Base-by-base conservation (phyloP, 2,888 invertebrate genomes). In the Anoncus sp. region DNA sequence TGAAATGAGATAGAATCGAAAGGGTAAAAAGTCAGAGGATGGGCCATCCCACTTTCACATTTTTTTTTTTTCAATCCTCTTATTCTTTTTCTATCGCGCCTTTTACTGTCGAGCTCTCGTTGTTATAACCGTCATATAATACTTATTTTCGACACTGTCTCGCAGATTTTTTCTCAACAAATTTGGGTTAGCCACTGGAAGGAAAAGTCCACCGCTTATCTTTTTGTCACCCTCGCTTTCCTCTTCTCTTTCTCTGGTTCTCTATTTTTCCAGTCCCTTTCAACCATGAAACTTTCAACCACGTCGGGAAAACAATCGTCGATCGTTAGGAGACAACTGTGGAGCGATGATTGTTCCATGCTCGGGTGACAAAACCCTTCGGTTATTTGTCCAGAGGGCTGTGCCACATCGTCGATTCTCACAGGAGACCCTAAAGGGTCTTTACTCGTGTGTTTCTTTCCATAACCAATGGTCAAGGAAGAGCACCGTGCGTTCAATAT, bases 241-340 rank as follows among this genome's bases (percentile, higher is more conserved):
- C 20, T 20, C n/a, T n/a, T 49, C n/a, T 20, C 20, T 18, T 69
- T 75, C 16, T 3, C 51, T 20, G n/a, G n/a, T n/a, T 5, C 9
- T 12, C 38, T 59, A 18, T 59, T 60, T 40, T 40, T 14, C 16
- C 3, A 24, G 20, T 9, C n/a, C 24, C 24, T 47, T 47, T 22
- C 27, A 45, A 6, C 24, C 18, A 31, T 12, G 55, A 55, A 74
- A 75, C 38, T 77, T 69, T 75, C 55, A 31, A 57, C 45, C 63
- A 20, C 18, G 31, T 35, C 57, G 43, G 27, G 75, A 72, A 81
- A 80, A 81, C 78, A 81, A 80, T 80, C 77, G 78, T 38, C 65
- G 74, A 74, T 81, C 81, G 78, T 81, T 80, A 80, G 75, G 63
- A 35, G 51, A 69, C 69, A 31, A 53, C 62, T 60, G 59, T 70